phyloP scores from a whole-genome alignment of 2,113 vertebrate species.

The Hippoglossus stenolepis region DNA sequence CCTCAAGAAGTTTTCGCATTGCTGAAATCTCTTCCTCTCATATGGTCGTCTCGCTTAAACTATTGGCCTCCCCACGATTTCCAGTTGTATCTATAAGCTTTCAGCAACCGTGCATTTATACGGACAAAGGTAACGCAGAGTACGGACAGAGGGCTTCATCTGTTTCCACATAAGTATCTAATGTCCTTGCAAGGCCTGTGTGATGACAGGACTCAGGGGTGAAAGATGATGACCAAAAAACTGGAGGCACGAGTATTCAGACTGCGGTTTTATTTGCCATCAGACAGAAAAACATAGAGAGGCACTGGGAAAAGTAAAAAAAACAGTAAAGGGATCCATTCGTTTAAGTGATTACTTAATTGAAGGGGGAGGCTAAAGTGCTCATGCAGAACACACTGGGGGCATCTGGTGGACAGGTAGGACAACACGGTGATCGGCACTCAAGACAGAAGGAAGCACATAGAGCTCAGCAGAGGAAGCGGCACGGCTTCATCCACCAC shows the following conservation, averaged over 20 bases:
- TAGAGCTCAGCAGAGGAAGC: neutral
- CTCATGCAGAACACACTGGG: constrained; percentile 45
- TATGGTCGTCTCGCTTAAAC: too few relatives aligned
- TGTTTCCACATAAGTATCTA: too few relatives aligned
- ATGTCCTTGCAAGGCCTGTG: neutral
- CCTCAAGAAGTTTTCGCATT: too few relatives aligned
- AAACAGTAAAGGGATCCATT: too few relatives aligned
- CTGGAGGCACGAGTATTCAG: neutral
- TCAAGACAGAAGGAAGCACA: neutral
- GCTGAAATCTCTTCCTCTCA: too few relatives aligned
- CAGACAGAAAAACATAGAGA: neutral
- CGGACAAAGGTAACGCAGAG: too few relatives aligned
- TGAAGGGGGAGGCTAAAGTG: neutral
- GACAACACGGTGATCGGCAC: constrained; percentile 16
- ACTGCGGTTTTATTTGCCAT: neutral
- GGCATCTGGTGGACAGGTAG: constrained; percentile 69
- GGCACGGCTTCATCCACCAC: neutral
- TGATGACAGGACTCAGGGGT: neutral
- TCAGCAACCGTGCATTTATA: too few relatives aligned
- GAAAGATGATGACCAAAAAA: too few relatives aligned
- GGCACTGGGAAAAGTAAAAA: too few relatives aligned
- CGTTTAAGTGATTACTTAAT: neutral
- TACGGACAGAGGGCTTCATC: too few relatives aligned
- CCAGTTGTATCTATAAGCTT: too few relatives aligned
- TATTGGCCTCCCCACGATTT: too few relatives aligned